phyloP scores from a whole-genome alignment of 2,888 invertebrate genomes.

The Tetropium fuscum region DNA sequence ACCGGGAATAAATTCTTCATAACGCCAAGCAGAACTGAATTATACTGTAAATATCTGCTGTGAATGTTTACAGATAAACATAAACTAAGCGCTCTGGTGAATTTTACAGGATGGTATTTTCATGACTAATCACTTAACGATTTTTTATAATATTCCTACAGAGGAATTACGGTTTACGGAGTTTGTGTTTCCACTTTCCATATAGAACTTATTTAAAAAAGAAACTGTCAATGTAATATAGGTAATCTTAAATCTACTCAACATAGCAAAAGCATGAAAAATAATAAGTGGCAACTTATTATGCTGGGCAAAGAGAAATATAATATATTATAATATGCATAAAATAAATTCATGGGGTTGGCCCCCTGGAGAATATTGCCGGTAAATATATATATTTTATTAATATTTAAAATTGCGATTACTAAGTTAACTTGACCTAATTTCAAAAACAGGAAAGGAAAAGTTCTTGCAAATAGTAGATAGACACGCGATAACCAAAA shows the following conservation, averaged over 20 bases:
- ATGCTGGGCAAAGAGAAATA: background rate
- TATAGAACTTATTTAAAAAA: background rate
- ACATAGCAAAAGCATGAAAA: no score
- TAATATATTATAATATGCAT: no score
- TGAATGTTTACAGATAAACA: background rate
- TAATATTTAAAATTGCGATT: no score
- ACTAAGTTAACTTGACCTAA: no score
- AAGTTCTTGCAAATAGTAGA: no score
- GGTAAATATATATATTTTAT: no score
- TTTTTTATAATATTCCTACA: slow-evolving; percentile 3
- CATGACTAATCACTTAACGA: slow-evolving; percentile 1
- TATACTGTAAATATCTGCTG: slow-evolving; percentile 9
- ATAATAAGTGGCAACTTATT: no score
- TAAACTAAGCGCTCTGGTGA: background rate
- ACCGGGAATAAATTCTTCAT: background rate
- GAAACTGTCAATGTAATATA: background rate
- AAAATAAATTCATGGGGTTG: no score
- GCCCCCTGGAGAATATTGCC: no score
- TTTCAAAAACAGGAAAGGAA: no score
- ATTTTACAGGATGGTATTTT: slow-evolving; percentile 13
- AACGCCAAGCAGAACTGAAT: background rate
- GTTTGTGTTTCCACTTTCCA: background rate
- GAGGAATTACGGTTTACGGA: slow-evolving; percentile 8
- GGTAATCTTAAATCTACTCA: background rate
- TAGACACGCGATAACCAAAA: no score